Evolutionary conservation across 1,140 invertebrate species (phyloP).

Genomic region (Elymnias hypermnestra): DNA sequence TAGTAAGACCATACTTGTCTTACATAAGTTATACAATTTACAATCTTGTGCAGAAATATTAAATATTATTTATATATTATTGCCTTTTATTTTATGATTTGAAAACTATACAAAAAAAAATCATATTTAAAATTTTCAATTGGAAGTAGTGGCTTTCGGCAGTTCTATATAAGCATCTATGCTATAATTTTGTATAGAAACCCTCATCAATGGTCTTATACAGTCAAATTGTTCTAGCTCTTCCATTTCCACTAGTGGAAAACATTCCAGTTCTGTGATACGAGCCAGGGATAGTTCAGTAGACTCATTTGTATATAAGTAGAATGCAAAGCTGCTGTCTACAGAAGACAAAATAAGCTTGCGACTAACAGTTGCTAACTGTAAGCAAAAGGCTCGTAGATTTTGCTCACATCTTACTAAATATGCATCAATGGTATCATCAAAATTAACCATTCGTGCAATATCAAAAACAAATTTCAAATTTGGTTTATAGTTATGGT

Average conservation of each 20-base stretch:
- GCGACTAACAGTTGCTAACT: slow-evolving; percentile 64
- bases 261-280: slow-evolving; percentile 74
- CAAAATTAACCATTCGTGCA: slow-evolving; percentile 32
- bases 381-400: slow-evolving; percentile 77
- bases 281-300: slow-evolving; percentile 64
- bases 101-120: too few species aligned
- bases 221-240: slow-evolving; percentile 29
- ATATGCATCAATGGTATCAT: slow-evolving; percentile 74
- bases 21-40: too few species aligned
- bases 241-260: slow-evolving; percentile 74
- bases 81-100: too few species aligned
- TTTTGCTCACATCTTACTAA: slow-evolving; percentile 78
- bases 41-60: too few species aligned
- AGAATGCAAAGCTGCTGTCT: slow-evolving; percentile 74
- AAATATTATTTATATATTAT: too few species aligned
- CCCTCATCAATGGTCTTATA: slow-evolving; percentile 52
- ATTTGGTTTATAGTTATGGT: slow-evolving; percentile 42
- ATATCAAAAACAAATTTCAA: slow-evolving; percentile 78
- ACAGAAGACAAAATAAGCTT: slow-evolving; percentile 73
- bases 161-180: slow-evolving; percentile 51
- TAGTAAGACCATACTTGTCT: too few species aligned
- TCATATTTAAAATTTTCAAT: too few species aligned
- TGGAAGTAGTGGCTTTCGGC: too few species aligned
- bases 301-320: slow-evolving; percentile 77
- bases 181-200: slow-evolving; percentile 44